These are phyloP conservation scores for Acanthis flammea DNA, from an alignment of 2,797 vertebrate species.

Conservation along the genomic window DNA sequence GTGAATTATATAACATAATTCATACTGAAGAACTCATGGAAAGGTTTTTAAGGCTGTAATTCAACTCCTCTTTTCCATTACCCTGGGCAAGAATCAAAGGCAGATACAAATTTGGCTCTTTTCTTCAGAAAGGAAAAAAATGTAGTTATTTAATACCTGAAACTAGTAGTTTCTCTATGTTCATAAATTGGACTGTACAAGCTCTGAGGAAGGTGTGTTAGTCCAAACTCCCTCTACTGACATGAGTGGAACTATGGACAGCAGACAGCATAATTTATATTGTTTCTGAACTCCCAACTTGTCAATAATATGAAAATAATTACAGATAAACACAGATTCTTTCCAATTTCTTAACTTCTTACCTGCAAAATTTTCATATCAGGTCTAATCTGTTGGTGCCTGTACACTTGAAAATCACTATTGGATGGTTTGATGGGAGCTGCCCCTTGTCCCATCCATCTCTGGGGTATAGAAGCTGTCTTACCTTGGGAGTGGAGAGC, in stretches of 20 bases:
- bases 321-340: neutral
- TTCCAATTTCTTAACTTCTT: neutral
- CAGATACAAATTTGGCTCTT: slow-evolving; percentile 30
- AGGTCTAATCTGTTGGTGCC: neutral
- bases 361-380: neutral
- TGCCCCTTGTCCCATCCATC: neutral
- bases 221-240: neutral
- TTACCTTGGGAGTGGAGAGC: neutral
- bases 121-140: neutral
- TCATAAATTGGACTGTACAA: neutral
- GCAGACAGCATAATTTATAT: neutral
- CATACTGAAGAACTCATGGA: slow-evolving; percentile 10
- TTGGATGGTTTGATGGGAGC: neutral
- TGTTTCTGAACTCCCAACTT: neutral
- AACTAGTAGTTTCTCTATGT: neutral
- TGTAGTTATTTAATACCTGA: slow-evolving; percentile 4
- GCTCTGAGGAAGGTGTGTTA: neutral
- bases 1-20: slow-evolving; percentile 59
- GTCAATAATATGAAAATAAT: neutral
- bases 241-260: neutral
- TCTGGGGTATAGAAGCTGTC: neutral
- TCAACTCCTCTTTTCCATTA: slow-evolving; percentile 64
- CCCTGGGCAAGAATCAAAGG: slow-evolving; percentile 39
- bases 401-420: neutral
- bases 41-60: slow-evolving; percentile 44